These are phyloP conservation scores for Chondrilla cf. caribensis DNA, from an alignment of 37 sponge, comb jelly and placozoan species.

Conservation along the genomic window DNA sequence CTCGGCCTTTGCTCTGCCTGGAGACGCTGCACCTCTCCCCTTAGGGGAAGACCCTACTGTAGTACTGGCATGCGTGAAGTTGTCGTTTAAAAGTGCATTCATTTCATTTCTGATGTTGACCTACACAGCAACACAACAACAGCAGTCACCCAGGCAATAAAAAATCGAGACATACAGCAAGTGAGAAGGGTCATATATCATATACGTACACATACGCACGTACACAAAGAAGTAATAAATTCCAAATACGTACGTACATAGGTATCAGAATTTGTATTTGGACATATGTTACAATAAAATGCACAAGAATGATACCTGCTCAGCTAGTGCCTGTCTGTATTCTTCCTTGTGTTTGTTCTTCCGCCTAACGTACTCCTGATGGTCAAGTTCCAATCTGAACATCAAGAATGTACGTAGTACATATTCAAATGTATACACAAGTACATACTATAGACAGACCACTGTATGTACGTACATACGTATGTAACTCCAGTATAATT, in stretches of 20 bases:
- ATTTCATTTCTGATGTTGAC: conserved; percentile 18
- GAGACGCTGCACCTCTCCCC: not conserved
- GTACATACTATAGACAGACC: too few relatives aligned
- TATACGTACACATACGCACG: not conserved
- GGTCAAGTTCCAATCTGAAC: conserved; percentile 40
- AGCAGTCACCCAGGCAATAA: not conserved
- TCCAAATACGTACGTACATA: not conserved
- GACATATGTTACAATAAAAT: too few relatives aligned
- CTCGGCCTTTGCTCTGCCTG: not conserved
- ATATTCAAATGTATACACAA: not conserved
- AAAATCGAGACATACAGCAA: not conserved
- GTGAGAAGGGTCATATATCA: too few relatives aligned
- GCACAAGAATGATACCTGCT: conserved; percentile 61
- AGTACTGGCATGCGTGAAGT: not conserved
- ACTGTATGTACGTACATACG: not conserved
- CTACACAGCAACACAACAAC: not conserved
- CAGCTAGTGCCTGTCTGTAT: conserved; percentile 69
- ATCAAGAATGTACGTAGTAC: not conserved
- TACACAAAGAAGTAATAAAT: not conserved
- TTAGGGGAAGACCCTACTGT: not conserved
- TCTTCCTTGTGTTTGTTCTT: conserved; percentile 26
- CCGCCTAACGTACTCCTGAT: conserved; percentile 26
- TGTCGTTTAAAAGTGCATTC: not conserved
- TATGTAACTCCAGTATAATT: not conserved
- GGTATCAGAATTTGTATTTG: too few relatives aligned